Base-by-base conservation (phyloP, 1,140 invertebrate species). In the Listronotus oregonensis region DNA sequence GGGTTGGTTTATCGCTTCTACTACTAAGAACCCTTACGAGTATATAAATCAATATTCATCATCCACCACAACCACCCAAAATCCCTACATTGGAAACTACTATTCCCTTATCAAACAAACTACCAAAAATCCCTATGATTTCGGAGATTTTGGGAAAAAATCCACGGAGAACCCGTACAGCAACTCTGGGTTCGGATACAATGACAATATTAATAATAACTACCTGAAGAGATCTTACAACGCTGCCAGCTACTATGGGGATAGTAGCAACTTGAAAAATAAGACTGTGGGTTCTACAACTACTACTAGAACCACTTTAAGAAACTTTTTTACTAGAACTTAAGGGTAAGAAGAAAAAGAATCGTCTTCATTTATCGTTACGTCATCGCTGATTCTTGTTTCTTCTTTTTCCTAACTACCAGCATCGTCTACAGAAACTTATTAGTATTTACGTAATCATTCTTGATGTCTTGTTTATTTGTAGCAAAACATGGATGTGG, bases 11-110 rank as follows among this genome's bases (percentile, higher is more conserved):
- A 39, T 61, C 11, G 50, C 68, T 37, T 74, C 75, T 10, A 75
- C 75, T 6, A 73, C 76, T 12, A 72, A 73, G 59, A 83, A 79
- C 56, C 82, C 83, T 9, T 84, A 84, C 72, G 80, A 83, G 68
- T 84, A 83, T 68, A 78, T 83, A 71, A 80, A 83, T 60, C 14
- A 34, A 37, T 80, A 65, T 57, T 55, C 58, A 7, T 21, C 49
- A 12, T 68, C 54, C 15, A 14, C 17, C 51, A 55, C 43, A 43
- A 59, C 61, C 21, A 72, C 63, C 12, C 37, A 47, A 14, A 71
- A 67, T 50, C 73, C 71, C 11, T 73, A 73, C 56, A 59, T 78
- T 32, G 74, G 71, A 27, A 74, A 75, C 50, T 79, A 75, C 66
- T 78, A 73, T 62, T 60, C 70, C 49, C 62, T 77, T 15, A 66